Base-by-base conservation (phyloP, 2,797 vertebrate species). In the Diceros bicornis region DNA sequence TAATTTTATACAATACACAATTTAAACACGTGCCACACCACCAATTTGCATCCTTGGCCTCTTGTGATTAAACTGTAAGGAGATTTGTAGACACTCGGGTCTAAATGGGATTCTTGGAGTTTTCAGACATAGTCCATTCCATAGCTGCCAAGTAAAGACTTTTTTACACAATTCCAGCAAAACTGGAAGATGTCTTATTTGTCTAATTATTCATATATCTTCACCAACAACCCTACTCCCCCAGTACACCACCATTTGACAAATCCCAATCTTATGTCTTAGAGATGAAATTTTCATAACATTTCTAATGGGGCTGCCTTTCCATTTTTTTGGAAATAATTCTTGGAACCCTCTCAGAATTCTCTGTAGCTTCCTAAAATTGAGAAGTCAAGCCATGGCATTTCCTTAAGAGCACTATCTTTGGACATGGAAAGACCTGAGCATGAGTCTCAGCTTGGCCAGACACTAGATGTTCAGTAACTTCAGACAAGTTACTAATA, bases 281-380 rank as follows among this genome's bases (percentile, higher is more conserved):
- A n/a, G n/a, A 57, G 20, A 55, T 84, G 81, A 47, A 82, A 59
- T 83, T 57, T 82, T 84, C 9, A 11, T 32, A 29, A 37, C 20
- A 8, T 94, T 23, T 32, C 29, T 57, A 50, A 17, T 9, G 23
- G 29, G 37, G 23, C 10, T 59, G n/a, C 2, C 12, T 87, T 94
- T 84, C 66, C 17, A 55, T 81, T 81, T 68, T 61, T 72, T 88
- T 94, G 74, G 47, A 87, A 89, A 62, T 72, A 50, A 79, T 87
- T 37, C 32, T 92, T 69, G 27, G 71, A 52, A 66, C 6, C 44
- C 13, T 83, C 64, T 94, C 10, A n/a, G 8, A 81, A 34, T 74
- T 93, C 16, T 66, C 57, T 32, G n/a, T 18, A 47, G 47, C 18
- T n/a, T 9, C 32, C 68, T 92, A 57, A 44, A 74, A 59, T 1